Evolutionary conservation across 2,888 invertebrate genomes (phyloP).

Genomic region (Plebejus argus): DNA sequence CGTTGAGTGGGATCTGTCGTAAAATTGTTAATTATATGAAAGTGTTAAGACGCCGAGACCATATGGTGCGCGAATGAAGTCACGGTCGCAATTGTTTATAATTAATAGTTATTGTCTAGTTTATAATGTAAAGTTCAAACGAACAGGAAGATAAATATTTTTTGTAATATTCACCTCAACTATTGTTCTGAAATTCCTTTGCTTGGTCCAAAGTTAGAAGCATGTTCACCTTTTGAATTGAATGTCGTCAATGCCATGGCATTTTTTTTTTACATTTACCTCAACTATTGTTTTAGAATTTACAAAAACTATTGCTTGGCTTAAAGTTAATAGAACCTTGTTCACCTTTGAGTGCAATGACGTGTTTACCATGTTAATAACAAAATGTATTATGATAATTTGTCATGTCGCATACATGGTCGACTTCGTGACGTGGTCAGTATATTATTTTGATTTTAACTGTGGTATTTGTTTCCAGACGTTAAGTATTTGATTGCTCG

Average conservation of each 20-base stretch:
- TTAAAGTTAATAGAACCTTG: neutral
- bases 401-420: neutral
- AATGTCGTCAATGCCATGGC: neutral
- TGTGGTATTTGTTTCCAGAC: neutral
- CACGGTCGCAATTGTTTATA: constrained; percentile 50
- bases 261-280: neutral
- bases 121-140: constrained; percentile 38
- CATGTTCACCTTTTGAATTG: neutral
- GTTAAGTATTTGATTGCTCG: neutral
- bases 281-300: neutral
- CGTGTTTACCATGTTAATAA: neutral
- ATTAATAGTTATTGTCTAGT: constrained; percentile 45
- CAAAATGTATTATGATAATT: neutral
- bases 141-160: constrained; percentile 33
- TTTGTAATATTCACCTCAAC: constrained; percentile 37
- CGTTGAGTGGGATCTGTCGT: constrained; percentile 35
- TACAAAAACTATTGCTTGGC: neutral
- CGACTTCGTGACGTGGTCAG: neutral
- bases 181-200: constrained; percentile 22
- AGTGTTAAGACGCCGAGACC: constrained; percentile 44
- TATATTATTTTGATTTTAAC: neutral
- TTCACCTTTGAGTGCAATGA: neutral
- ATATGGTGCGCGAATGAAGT: constrained; percentile 51
- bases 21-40: constrained; percentile 42
- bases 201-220: neutral